Conservation (phyloP, 2,797 vertebrate genomes). For the Scolopax rusticola region DNA sequence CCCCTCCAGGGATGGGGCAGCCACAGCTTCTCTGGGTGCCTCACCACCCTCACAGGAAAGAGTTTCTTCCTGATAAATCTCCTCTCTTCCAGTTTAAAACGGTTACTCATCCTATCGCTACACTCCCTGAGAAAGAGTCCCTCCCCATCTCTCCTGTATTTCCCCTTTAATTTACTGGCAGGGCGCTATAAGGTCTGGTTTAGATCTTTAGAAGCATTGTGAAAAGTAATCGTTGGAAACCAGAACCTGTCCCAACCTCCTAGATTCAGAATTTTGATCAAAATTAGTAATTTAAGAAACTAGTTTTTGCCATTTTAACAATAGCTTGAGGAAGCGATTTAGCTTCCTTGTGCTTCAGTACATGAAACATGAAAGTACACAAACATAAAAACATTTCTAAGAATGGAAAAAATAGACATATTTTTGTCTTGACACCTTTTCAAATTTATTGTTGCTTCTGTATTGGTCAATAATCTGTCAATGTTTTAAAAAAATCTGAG, state of each 20-base stretch:
- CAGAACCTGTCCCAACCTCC: background rate
- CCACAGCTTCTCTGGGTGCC: background rate
- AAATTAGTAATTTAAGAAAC: background rate
- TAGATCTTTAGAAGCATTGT: accelerated
- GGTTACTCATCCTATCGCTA: background rate
- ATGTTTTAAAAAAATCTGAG: background rate
- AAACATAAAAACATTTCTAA: background rate
- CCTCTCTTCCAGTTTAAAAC: background rate
- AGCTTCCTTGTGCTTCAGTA: background rate
- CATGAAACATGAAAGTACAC: no score
- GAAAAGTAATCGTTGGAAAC: accelerated
- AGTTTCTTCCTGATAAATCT: background rate
- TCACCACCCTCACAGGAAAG: background rate
- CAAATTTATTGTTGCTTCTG: background rate
- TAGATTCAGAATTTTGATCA: background rate
- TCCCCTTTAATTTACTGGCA: background rate
- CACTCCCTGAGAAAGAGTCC: background rate
- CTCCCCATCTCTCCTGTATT: background rate
- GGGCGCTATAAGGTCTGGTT: background rate
- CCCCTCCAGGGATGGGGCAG: background rate
- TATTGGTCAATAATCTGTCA: background rate
- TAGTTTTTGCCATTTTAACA: background rate
- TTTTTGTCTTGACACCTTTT: background rate
- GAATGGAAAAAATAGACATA: accelerated
- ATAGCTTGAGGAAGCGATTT: accelerated